Conservation (phyloP, 2,113 vertebrate species). For the Neolamprologus devosi region DNA sequence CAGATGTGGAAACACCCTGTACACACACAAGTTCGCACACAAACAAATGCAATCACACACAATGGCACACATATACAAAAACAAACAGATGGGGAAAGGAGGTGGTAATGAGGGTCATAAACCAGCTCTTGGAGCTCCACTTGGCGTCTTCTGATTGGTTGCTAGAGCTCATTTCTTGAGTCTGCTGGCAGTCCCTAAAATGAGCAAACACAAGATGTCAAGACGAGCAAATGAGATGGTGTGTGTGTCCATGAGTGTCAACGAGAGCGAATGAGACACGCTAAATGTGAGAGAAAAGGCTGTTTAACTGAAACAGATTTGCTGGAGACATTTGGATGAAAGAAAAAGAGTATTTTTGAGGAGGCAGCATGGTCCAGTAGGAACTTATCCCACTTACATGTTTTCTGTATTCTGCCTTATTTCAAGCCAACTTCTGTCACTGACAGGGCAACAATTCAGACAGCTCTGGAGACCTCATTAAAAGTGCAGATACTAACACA, state of each 20-base stretch:
- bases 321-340: neutral
- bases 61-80: constrained; percentile 9
- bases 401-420: neutral
- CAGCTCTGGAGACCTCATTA: neutral
- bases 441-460: neutral
- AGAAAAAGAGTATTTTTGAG: neutral
- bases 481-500: neutral
- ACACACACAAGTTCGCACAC: neutral
- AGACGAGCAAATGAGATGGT: neutral
- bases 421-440: neutral
- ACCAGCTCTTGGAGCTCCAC: constrained; percentile 36
- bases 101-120: constrained; percentile 46
- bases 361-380: neutral
- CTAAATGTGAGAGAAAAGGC: neutral
- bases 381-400: neutral
- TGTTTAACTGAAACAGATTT: neutral
- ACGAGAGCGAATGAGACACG: neutral
- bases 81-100: neutral
- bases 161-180: constrained; percentile 29
- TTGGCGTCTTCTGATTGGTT: constrained; percentile 62
- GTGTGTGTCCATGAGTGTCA: neutral
- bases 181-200: neutral
- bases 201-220: neutral
- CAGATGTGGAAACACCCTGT: constrained; percentile 68
- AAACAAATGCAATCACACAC: constrained; percentile 1